A percentile compares a stretch with the other conserved stretches of the same genome.
These are phyloP conservation scores for Enteromius mattozi DNA, from an alignment of 2,797 vertebrate species.

Conservation along the genomic window DNA sequence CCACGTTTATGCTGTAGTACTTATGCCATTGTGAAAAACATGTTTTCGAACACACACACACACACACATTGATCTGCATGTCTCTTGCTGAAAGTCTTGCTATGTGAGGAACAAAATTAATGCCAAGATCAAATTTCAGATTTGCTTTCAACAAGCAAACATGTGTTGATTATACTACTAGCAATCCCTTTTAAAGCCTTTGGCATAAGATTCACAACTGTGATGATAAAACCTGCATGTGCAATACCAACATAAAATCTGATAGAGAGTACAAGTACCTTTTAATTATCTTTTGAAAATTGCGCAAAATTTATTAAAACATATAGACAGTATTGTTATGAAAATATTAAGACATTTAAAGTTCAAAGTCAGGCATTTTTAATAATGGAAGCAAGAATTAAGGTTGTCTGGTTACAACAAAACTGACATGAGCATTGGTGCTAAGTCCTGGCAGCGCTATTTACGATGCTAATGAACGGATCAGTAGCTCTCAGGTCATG, in stretches of 20 bases:
- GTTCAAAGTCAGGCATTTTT: background rate
- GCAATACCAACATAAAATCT: background rate
- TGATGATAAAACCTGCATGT: background rate
- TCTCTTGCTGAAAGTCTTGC: background rate
- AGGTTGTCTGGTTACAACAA: background rate
- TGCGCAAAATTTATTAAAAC: background rate
- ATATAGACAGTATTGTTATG: background rate
- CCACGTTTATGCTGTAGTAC: background rate
- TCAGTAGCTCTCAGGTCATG: background rate
- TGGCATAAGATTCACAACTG: slow-evolving; percentile 3
- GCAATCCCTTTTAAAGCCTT: background rate
- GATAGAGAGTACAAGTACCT: background rate
- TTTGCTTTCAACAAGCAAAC: background rate
- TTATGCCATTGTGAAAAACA: background rate
- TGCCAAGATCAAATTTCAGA: background rate
- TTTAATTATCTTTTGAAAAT: background rate
- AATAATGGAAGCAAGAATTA: background rate
- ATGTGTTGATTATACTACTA: slow-evolving; percentile 1
- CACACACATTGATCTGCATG: slow-evolving; percentile 46
- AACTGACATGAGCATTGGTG: background rate
- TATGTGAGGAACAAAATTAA: background rate
- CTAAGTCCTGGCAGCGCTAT: background rate
- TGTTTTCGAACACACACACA: slow-evolving; percentile 14
- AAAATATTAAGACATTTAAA: background rate
- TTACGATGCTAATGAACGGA: background rate